phyloP scores from a whole-genome alignment of 2,113 vertebrate genomes.

The Takifugu bimaculatus region DNA sequence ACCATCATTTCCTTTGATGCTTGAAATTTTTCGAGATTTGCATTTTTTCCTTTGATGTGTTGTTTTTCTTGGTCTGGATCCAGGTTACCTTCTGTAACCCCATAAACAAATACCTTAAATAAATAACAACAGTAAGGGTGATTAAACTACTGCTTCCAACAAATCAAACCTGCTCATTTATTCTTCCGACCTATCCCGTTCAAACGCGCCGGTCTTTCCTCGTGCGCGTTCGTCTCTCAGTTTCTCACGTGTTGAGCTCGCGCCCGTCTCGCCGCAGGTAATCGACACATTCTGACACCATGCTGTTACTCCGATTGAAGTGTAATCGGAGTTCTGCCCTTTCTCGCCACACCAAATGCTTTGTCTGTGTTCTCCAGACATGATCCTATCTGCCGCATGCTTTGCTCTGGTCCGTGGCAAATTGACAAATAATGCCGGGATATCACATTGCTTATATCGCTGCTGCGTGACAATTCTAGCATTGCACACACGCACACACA shows the following conservation, averaged over 20 bases:
- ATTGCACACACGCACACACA: slow-evolving; percentile 6
- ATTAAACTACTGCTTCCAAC: no score
- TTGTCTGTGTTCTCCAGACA: slow-evolving; percentile 60
- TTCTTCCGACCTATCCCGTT: no score
- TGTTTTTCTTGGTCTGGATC: no score
- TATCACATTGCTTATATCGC: slow-evolving; percentile 56
- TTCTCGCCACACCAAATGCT: slow-evolving; percentile 56
- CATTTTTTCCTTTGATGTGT: no score
- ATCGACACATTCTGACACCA: slow-evolving; percentile 61
- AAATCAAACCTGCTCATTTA: no score
- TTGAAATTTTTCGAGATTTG: no score
- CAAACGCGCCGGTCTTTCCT: no score
- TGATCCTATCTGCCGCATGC: slow-evolving; percentile 58
- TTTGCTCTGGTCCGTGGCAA: slow-evolving; percentile 40
- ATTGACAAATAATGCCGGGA: slow-evolving; percentile 70
- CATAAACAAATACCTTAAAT: no score
- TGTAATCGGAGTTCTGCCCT: slow-evolving; percentile 54
- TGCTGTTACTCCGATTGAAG: slow-evolving; percentile 60
- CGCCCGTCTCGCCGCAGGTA: slow-evolving; percentile 42
- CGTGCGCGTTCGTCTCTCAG: slow-evolving; percentile 17
- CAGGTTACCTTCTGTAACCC: no score
- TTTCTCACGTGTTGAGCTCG: slow-evolving; percentile 51
- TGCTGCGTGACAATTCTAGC: background rate
- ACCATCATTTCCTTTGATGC: no score
- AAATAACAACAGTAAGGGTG: no score